Evolutionary conservation across 2,797 vertebrate species (phyloP).

Genomic region (Scomberomorus guttatus): DNA sequence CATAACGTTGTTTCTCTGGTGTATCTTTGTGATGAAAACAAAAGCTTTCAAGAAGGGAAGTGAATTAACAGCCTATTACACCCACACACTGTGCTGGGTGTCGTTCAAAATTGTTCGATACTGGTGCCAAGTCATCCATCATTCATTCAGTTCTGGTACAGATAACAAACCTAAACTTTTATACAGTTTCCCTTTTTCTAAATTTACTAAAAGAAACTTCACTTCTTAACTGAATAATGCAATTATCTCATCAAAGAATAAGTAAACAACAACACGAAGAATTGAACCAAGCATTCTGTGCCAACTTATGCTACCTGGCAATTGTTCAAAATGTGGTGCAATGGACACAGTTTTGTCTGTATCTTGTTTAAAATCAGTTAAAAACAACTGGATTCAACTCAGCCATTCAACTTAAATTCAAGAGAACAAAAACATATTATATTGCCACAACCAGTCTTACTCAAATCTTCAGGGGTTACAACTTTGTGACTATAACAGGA

Average conservation of each 20-base stretch:
- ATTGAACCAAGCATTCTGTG: neutral
- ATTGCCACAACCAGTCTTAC: no score
- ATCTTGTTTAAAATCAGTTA: neutral
- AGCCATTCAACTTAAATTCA: neutral
- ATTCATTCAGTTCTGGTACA: no score
- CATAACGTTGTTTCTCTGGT: neutral
- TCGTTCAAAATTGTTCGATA: neutral
- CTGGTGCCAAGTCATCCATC: no score
- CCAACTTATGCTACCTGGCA: neutral
- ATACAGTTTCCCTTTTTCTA: no score
- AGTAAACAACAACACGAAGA: neutral
- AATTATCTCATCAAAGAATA: neutral
- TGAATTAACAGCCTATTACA: neutral
- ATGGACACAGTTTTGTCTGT: neutral
- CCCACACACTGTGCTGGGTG: neutral
- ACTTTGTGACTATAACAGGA: neutral
- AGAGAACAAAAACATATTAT: no score
- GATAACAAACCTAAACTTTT: slow-evolving; percentile 8
- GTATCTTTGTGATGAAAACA: neutral
- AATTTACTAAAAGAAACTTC: neutral
- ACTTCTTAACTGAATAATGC: neutral
- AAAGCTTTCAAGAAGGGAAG: neutral
- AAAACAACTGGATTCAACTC: neutral
- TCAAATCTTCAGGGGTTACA: neutral
- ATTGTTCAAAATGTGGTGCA: neutral